Conservation (phyloP, 2,113 vertebrate genomes). For the Paramisgurnus dabryanus region DNA sequence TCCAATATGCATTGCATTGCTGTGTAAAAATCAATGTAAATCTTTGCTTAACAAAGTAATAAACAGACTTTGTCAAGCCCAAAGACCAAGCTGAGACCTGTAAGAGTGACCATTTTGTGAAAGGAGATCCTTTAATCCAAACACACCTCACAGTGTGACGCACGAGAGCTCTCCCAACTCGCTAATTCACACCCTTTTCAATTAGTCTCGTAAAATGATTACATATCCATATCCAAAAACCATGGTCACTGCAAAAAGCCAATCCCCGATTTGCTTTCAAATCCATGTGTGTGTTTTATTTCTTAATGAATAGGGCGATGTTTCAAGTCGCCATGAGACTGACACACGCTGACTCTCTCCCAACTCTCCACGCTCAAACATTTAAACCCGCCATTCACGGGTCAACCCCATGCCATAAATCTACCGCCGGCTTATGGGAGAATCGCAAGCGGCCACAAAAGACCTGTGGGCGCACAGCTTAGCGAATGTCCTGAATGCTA, state of each 20-base stretch:
- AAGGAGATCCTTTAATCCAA: conserved; percentile 59
- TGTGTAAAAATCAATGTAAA: neutral
- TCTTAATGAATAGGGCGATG: conserved; percentile 62
- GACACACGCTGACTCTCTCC: conserved; percentile 59
- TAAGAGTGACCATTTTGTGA: conserved; percentile 36
- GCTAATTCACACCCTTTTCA: conserved; percentile 56
- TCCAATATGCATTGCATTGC: neutral
- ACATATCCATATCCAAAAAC: conserved; percentile 62
- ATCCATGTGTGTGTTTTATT: conserved; percentile 46
- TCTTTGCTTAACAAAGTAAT: neutral
- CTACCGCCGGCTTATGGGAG: conserved; percentile 66
- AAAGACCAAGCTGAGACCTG: conserved; percentile 38
- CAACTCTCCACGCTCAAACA: conserved; percentile 64
- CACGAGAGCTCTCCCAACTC: conserved; percentile 56
- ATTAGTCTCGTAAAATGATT: conserved; percentile 69
- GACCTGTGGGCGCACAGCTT: conserved; percentile 63
- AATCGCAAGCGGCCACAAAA: conserved; percentile 66
- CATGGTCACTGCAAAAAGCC: conserved; percentile 29
- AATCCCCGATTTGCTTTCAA: conserved; percentile 11
- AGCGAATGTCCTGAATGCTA: conserved; percentile 66
- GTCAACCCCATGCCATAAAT: conserved; percentile 69
- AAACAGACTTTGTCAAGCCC: neutral
- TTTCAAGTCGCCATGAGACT: conserved; percentile 62
- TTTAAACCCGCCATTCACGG: conserved; percentile 70
- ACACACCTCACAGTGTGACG: conserved; percentile 49